A percentile compares a stretch with the other conserved stretches of the same genome.
Conservation (phyloP, 2,888 invertebrate species). For the Melieria picta region DNA sequence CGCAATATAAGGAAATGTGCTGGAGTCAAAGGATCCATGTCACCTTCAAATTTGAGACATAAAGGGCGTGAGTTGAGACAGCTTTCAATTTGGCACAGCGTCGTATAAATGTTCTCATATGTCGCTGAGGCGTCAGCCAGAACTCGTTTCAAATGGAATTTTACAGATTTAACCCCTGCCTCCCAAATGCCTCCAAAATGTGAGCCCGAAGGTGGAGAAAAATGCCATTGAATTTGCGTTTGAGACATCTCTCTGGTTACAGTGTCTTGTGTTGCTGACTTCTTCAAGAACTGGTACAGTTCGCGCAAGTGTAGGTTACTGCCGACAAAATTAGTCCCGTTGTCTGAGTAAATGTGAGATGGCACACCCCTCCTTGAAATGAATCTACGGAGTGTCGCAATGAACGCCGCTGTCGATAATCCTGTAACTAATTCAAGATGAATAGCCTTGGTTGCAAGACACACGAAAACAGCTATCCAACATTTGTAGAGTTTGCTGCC, state of each 20-base stretch:
- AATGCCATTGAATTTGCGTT: constrained; percentile 48
- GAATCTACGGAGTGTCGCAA: constrained; percentile 51
- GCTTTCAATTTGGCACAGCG: constrained; percentile 53
- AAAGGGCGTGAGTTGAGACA: constrained; percentile 55
- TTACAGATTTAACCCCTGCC: constrained; percentile 54
- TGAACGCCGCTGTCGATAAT: constrained; percentile 47
- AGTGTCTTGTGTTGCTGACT: constrained; percentile 1
- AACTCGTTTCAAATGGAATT: constrained; percentile 51
- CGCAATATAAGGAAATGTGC: constrained; percentile 31
- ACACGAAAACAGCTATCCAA: constrained; percentile 49
- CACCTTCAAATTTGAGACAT: constrained; percentile 34
- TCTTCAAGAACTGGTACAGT: constrained; percentile 21
- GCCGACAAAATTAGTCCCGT: constrained; percentile 41
- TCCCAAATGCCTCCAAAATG: constrained; percentile 60
- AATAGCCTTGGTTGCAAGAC: constrained; percentile 49
- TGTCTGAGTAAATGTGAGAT: constrained; percentile 34
- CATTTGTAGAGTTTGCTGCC: constrained; percentile 45
- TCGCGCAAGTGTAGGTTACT: constrained; percentile 36
- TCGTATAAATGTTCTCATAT: constrained; percentile 53
- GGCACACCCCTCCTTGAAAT: constrained; percentile 41
- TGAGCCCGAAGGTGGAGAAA: constrained; percentile 53
- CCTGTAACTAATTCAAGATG: constrained; percentile 47
- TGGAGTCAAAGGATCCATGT: constrained; percentile 34
- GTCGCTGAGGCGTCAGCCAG: constrained; percentile 47
- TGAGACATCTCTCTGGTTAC: constrained; percentile 18